Evolutionary conservation across 2,888 invertebrate genomes (phyloP).

Genomic region (Morpho helenor): DNA sequence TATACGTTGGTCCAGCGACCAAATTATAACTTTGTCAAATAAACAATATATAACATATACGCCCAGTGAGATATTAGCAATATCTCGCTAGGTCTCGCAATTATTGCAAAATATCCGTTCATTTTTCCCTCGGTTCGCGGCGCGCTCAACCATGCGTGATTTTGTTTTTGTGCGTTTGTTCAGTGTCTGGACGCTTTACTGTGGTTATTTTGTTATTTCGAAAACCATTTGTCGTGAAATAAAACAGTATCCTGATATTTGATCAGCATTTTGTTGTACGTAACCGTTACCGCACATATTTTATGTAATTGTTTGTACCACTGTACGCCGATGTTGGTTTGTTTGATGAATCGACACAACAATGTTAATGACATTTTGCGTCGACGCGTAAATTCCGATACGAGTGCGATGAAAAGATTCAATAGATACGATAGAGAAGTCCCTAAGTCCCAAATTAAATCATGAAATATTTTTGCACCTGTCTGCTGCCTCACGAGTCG

Average conservation of each 20-base stretch:
- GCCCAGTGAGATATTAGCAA: conserved; percentile 18
- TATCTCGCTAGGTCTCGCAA: conserved; percentile 47
- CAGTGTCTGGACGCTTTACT: conserved; percentile 61
- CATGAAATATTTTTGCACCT: conserved; percentile 76
- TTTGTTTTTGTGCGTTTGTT: conserved; percentile 71
- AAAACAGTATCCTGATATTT: conserved; percentile 53
- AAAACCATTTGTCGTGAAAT: conserved; percentile 58
- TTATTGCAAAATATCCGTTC: conserved; percentile 69
- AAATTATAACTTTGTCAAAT: conserved; percentile 4
- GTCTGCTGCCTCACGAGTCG: conserved; percentile 45
- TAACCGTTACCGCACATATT: conserved; percentile 30
- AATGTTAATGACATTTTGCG: conserved; percentile 30
- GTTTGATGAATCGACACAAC: conserved; percentile 30
- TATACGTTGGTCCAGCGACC: background rate
- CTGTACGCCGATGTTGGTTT: conserved; percentile 23
- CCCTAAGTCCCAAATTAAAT: conserved; percentile 79
- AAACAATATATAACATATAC: conserved; percentile 25
- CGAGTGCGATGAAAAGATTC: conserved; percentile 65
- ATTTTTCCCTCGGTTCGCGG: conserved; percentile 60
- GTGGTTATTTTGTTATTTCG: conserved; percentile 63
- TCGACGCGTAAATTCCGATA: conserved; percentile 44
- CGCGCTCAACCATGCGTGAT: conserved; percentile 68
- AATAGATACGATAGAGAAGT: conserved; percentile 74
- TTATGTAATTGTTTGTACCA: conserved; percentile 33
- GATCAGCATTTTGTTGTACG: conserved; percentile 39